Evolutionary conservation across 2,113 vertebrate genomes (phyloP).

Genomic region (Mola mola): DNA sequence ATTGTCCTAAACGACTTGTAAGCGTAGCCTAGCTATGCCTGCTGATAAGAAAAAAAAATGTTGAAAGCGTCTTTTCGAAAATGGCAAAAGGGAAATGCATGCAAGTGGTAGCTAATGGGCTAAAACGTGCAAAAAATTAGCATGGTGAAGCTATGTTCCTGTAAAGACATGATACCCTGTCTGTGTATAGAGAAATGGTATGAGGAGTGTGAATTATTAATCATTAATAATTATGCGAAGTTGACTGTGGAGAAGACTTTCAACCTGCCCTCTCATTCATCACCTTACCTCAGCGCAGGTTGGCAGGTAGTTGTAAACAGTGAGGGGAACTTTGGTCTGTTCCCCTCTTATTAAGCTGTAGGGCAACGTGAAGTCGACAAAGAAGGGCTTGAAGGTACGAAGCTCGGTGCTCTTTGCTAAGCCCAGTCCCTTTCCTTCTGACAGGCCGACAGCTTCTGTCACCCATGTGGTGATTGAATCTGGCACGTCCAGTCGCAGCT

Average conservation of each 20-base stretch:
- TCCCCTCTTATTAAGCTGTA: constrained; percentile 89
- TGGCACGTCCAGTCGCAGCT: constrained; percentile 84
- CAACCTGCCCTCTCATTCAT: neutral
- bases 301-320: constrained; percentile 89
- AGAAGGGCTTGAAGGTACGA: constrained; percentile 91
- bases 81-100: neutral
- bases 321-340: constrained; percentile 91
- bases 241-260: neutral
- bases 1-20: too few species aligned
- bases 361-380: constrained; percentile 90
- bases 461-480: constrained; percentile 96
- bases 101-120: neutral
- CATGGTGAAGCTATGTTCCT: too few species aligned
- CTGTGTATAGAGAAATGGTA: too few species aligned
- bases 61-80: neutral
- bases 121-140: neutral
- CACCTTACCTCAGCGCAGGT: constrained; percentile 85
- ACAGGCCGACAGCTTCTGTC: constrained; percentile 85
- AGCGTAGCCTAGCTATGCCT: too few species aligned
- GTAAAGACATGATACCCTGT: too few species aligned
- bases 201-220: too few species aligned
- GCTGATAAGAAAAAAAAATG: too few species aligned
- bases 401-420: constrained; percentile 82
- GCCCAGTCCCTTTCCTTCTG: constrained; percentile 84
- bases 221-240: too few species aligned